A percentile compares a stretch with the other conserved stretches of the same genome.
These are phyloP conservation scores for Pseudomugil gertrudae DNA, from an alignment of 2,797 vertebrate genomes.

Conservation along the genomic window DNA sequence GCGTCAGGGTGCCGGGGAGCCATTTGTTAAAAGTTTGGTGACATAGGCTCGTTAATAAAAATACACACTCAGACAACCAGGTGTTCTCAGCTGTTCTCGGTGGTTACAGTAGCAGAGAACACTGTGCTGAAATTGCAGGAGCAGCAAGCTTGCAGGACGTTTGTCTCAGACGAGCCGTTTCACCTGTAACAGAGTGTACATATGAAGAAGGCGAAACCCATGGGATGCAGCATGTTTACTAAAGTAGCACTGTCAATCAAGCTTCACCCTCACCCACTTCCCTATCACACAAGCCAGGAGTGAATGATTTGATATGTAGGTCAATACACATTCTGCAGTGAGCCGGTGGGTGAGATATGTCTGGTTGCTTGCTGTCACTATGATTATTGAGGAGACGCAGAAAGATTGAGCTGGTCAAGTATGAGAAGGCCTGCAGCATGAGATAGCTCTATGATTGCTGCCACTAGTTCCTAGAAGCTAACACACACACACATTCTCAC, in stretches of 20 bases:
- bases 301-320: slow-evolving; percentile 79
- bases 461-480: slow-evolving; percentile 16
- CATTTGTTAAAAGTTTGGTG: slow-evolving; percentile 87
- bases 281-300: slow-evolving; percentile 63
- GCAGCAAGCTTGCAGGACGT: background rate
- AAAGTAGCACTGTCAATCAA: slow-evolving; percentile 68
- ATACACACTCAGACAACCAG: slow-evolving; percentile 68
- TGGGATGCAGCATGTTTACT: slow-evolving; percentile 62
- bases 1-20: slow-evolving; percentile 65
- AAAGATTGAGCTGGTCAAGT: slow-evolving; percentile 76
- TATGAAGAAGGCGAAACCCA: slow-evolving; percentile 38
- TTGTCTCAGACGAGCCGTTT: slow-evolving; percentile 9
- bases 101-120: slow-evolving; percentile 64
- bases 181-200: slow-evolving; percentile 21
- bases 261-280: slow-evolving; percentile 3
- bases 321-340: slow-evolving; percentile 72
- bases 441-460: slow-evolving; percentile 68
- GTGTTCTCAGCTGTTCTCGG: slow-evolving; percentile 59
- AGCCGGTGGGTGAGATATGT: slow-evolving; percentile 71
- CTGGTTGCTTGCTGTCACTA: slow-evolving; percentile 74
- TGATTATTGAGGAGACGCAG: slow-evolving; percentile 77
- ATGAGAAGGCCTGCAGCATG: slow-evolving; percentile 67
- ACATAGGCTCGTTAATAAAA: slow-evolving; percentile 78
- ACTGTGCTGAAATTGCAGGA: slow-evolving; percentile 34
- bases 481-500: slow-evolving; percentile 22